A percentile compares a stretch with the other conserved stretches of the same genome.
phyloP scores from a whole-genome alignment of 2,888 invertebrate species.

The Timandra comae region DNA sequence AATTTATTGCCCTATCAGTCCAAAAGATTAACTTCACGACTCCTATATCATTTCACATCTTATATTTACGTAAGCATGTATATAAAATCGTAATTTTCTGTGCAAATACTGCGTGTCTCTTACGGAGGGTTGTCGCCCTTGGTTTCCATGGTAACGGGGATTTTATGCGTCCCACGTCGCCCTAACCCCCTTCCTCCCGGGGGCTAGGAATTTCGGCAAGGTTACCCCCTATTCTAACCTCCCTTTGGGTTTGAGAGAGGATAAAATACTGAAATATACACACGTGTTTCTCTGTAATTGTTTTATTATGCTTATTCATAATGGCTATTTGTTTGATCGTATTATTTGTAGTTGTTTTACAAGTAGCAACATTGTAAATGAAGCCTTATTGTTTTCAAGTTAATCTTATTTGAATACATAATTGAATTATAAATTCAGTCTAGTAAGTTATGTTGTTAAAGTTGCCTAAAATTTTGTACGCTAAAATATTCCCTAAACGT shows the following conservation, averaged over 20 bases:
- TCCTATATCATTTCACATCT: neutral
- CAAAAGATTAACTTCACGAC: neutral
- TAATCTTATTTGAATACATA: no score
- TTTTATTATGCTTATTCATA: constrained; percentile 7
- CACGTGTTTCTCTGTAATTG: constrained; percentile 17
- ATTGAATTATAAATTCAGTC: no score
- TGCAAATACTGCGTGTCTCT: constrained; percentile 28
- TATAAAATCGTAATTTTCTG: constrained; percentile 32
- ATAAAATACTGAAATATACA: constrained; percentile 22
- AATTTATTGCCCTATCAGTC: no score
- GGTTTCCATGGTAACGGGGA: constrained; percentile 57
- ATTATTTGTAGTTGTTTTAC: constrained; percentile 2
- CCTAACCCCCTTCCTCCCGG: constrained; percentile 30
- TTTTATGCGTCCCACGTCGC: constrained; percentile 61
- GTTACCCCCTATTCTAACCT: constrained; percentile 29
- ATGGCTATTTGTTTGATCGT: constrained; percentile 4
- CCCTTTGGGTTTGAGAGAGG: constrained; percentile 24
- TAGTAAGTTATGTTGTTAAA: no score
- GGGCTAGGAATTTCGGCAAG: constrained; percentile 39
- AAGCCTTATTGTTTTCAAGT: no score
- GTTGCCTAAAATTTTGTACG: no score
- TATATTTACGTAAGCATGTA: constrained; percentile 12
- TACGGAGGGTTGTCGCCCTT: constrained; percentile 61
- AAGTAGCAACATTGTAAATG: no score
- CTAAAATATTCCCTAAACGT: no score